Evolutionary conservation across 2,888 invertebrate genomes (phyloP).

Genomic region (Theretra japonica): DNA sequence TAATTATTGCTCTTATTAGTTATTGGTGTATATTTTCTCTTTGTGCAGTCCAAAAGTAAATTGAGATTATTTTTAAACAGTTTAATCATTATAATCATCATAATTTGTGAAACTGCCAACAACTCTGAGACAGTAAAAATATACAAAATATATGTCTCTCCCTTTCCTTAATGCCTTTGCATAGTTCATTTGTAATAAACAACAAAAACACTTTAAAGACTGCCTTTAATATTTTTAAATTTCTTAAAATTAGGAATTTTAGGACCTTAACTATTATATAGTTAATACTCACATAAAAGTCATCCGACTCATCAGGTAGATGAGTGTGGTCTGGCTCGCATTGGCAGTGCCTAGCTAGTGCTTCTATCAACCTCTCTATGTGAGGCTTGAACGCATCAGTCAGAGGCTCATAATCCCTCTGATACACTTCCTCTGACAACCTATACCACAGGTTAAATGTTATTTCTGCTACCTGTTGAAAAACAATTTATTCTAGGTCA

Average conservation of each 20-base stretch:
- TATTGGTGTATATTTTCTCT: too few species aligned
- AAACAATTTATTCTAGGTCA: not conserved
- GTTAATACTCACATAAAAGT: conserved; percentile 87
- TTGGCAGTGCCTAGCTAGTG: conserved; percentile 96
- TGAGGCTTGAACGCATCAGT: conserved; percentile 94
- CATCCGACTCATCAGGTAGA: conserved; percentile 92
- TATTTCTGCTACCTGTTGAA: conserved; percentile 88
- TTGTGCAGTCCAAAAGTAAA: too few species aligned
- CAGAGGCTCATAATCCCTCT: conserved; percentile 91
- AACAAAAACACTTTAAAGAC: too few species aligned
- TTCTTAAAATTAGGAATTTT: too few species aligned
- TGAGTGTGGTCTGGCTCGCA: conserved; percentile 97
- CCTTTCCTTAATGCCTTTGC: too few species aligned
- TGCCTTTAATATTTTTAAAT: not conserved
- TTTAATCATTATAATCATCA: too few species aligned
- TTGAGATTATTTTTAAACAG: too few species aligned
- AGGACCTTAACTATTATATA: too few species aligned
- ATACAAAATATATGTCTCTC: too few species aligned
- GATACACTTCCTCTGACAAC: conserved; percentile 96
- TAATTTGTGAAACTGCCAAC: too few species aligned
- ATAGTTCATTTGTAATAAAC: too few species aligned
- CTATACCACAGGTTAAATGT: conserved; percentile 99
- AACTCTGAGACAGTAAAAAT: too few species aligned
- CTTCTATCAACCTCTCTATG: conserved; percentile 94
- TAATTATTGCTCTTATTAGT: not conserved